Percentiles rank a stretch among this genome's conserved stretches.
These are phyloP conservation scores for Berghia stephanieae DNA, from an alignment of 1,140 invertebrate species.

Conservation along the genomic window DNA sequence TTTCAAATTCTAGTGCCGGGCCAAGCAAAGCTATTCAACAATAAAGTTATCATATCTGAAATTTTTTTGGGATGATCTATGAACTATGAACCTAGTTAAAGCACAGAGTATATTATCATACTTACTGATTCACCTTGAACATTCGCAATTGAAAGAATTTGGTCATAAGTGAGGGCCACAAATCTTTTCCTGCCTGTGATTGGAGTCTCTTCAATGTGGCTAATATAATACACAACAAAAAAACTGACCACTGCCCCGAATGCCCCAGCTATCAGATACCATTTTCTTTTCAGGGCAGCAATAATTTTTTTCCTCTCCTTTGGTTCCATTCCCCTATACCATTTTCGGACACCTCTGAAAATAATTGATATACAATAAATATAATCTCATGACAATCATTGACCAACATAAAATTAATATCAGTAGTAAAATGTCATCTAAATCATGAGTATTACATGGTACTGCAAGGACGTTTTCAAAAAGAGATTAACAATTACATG, in stretches of 20 bases:
- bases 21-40: not conserved
- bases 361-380: too few relatives aligned
- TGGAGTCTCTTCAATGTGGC: conserved; percentile 70
- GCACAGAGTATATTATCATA: not conserved
- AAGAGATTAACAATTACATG: too few relatives aligned
- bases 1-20: too few relatives aligned
- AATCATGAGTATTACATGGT: too few relatives aligned
- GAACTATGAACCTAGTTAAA: not conserved
- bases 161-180: conserved; percentile 69
- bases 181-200: conserved; percentile 70
- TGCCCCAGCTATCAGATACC: conserved; percentile 44
- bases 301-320: conserved; percentile 55
- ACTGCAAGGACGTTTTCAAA: too few relatives aligned
- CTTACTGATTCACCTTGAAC: conserved; percentile 63
- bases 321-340: conserved; percentile 67
- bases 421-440: too few relatives aligned
- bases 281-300: conserved; percentile 55
- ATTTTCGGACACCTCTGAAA: conserved; percentile 66
- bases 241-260: conserved; percentile 22
- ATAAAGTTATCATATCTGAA: not conserved
- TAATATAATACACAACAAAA: conserved; percentile 64
- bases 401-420: too few relatives aligned
- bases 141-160: conserved; percentile 66
- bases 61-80: not conserved
- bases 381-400: too few relatives aligned